These are phyloP conservation scores for Muntiacus muntjak DNA, from an alignment of 2,113 vertebrate species.

Conservation along the genomic window DNA sequence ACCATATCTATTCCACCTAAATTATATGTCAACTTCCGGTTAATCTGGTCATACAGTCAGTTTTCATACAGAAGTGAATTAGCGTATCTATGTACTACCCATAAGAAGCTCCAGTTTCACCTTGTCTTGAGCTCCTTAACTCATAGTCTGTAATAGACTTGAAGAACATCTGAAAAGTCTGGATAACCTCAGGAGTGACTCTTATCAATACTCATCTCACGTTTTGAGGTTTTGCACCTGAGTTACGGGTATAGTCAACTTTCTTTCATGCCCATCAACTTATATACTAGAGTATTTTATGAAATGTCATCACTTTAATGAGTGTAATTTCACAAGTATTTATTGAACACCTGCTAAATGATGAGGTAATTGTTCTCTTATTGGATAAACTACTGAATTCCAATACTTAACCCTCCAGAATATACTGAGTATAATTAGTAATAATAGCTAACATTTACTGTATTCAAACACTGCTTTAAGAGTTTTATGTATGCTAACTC, in stretches of 20 bases:
- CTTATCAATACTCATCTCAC: neutral
- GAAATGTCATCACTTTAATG: neutral
- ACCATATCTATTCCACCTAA: accelerated
- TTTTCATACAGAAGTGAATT: neutral
- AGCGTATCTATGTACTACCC: neutral
- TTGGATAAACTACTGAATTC: neutral
- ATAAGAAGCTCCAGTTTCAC: neutral
- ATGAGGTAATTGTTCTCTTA: neutral
- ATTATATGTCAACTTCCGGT: neutral
- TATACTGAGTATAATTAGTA: neutral
- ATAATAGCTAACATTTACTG: neutral
- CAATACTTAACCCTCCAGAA: neutral
- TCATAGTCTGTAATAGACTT: neutral
- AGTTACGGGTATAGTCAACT: neutral
- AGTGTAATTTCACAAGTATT: neutral
- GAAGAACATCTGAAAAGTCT: neutral
- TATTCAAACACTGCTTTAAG: neutral
- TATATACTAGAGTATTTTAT: neutral
- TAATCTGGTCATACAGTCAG: neutral
- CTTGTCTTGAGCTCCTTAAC: neutral
- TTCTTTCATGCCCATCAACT: neutral
- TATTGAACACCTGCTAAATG: neutral
- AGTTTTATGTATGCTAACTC: neutral
- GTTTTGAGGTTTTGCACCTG: neutral
- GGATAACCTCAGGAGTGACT: neutral